These are phyloP conservation scores for Varecia variegata DNA, from an alignment of 2,797 vertebrate genomes.

Conservation along the genomic window DNA sequence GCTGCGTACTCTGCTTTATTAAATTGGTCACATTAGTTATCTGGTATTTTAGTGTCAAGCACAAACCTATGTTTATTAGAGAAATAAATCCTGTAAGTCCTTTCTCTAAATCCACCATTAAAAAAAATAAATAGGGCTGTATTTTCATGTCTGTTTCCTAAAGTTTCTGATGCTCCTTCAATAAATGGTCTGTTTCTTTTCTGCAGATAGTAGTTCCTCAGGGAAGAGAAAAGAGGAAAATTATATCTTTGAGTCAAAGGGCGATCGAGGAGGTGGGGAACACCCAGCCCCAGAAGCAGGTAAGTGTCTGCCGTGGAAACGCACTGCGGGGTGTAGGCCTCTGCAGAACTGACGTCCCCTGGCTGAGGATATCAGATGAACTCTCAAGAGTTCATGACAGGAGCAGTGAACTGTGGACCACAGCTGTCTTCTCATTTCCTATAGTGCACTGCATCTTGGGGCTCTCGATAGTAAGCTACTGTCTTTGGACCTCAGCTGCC, in stretches of 20 bases:
- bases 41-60: background rate
- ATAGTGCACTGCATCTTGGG: rapidly evolving
- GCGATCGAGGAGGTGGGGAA: constrained; percentile 81
- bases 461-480: background rate
- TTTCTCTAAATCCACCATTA: background rate
- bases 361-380: background rate
- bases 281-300: constrained; percentile 93
- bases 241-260: constrained; percentile 84
- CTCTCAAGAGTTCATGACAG: background rate
- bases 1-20: background rate
- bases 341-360: background rate
- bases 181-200: constrained; percentile 54
- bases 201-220: constrained; percentile 83
- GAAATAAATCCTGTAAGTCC: background rate
- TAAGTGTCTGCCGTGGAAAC: constrained; percentile 66
- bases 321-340: background rate
- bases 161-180: background rate
- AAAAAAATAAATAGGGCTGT: background rate
- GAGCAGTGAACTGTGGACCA: background rate
- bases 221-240: constrained; percentile 82
- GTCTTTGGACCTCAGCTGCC: background rate
- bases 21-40: background rate
- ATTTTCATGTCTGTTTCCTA: background rate
- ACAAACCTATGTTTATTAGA: background rate
- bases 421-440: background rate